A percentile compares a stretch with the other conserved stretches of the same genome.
Conservation (phyloP, 2,888 invertebrate species). For the Hoplodrina blanda region DNA sequence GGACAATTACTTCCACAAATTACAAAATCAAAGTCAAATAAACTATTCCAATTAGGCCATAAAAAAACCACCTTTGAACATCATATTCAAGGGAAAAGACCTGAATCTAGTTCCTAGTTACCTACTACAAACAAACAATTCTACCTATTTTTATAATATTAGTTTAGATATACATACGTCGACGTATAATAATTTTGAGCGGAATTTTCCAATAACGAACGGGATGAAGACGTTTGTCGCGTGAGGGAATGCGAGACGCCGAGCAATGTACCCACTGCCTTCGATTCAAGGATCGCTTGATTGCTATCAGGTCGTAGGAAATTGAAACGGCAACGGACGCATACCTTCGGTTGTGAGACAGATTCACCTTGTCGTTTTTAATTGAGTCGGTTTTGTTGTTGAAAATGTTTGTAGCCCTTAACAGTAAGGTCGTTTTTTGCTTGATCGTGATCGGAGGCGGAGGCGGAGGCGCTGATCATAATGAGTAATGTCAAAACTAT, state of each 20-base stretch:
- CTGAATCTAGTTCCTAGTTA: too few species aligned
- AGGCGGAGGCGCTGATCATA: too few species aligned
- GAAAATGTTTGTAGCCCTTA: neutral
- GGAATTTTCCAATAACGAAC: conserved; percentile 80
- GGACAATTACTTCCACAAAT: neutral
- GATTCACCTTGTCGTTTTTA: conserved; percentile 39
- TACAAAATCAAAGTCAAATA: too few species aligned
- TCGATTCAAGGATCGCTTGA: conserved; percentile 45
- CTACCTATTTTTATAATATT: neutral
- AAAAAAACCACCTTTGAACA: too few species aligned
- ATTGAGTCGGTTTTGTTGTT: conserved; percentile 16
- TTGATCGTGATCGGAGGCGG: too few species aligned
- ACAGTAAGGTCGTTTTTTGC: too few species aligned
- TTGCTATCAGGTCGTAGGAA: conserved; percentile 57
- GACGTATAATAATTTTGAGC: conserved; percentile 68
- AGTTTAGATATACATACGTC: conserved; percentile 47
- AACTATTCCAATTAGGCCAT: too few species aligned
- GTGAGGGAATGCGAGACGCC: conserved; percentile 69
- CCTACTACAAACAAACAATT: neutral
- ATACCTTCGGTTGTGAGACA: conserved; percentile 38
- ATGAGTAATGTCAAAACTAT: too few species aligned
- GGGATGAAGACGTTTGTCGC: conserved; percentile 70
- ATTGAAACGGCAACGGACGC: conserved; percentile 50
- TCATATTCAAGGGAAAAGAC: too few species aligned
- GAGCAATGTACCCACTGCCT: conserved; percentile 52